phyloP scores from a whole-genome alignment of 2,797 vertebrate species.

The Falco columbarius region DNA sequence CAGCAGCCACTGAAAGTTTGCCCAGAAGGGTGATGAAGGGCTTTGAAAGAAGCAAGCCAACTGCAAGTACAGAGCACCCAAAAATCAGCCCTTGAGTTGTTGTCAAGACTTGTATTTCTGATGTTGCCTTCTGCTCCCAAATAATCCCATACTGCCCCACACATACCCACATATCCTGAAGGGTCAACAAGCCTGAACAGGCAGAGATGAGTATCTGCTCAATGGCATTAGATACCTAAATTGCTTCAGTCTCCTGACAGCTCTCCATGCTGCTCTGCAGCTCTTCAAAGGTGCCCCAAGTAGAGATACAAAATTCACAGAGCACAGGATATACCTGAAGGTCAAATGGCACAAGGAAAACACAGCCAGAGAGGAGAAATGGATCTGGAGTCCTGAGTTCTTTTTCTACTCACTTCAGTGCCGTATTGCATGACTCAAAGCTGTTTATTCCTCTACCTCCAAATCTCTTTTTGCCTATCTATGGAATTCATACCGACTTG shows the following conservation, averaged over 20 bases:
- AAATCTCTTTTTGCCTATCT: constrained; percentile 16
- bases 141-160: constrained; percentile 14
- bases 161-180: accelerated
- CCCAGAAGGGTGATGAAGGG: neutral
- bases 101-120: constrained; percentile 8
- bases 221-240: neutral
- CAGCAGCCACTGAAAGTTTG: neutral
- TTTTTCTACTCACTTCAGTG: neutral
- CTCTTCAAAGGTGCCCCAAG: neutral
- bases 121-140: neutral
- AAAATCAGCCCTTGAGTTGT: neutral
- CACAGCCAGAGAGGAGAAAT: neutral
- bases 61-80: neutral
- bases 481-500: neutral
- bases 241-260: neutral
- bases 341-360: neutral
- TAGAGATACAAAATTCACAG: neutral
- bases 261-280: neutral
- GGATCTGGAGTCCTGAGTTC: neutral
- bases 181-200: constrained; percentile 35
- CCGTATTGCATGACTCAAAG: neutral
- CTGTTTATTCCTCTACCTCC: neutral
- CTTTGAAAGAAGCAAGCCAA: neutral
- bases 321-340: neutral
- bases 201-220: constrained; percentile 39